Evolutionary conservation across 2,113 vertebrate species (phyloP), one percentile per base, ranked within the genome.

Genomic region (Corynorhinus townsendii): DNA sequence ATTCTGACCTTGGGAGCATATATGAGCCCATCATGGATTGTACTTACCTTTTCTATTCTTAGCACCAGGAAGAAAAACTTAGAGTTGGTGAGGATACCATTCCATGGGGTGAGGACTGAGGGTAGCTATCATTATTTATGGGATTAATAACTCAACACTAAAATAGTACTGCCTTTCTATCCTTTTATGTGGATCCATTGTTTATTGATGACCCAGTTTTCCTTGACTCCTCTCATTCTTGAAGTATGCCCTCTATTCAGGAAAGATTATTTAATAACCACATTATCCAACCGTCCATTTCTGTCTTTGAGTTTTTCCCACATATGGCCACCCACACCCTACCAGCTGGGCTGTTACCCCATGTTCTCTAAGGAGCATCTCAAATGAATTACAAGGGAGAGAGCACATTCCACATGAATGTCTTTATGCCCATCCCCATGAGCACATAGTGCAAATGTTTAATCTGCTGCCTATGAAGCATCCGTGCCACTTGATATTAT

Each of bases 11-110:
- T 43, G 45, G n/a, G 35, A 24, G 22, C 17, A 26, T 22, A 80
- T 22, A 64, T 4, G 81, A 40, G 28, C 33, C 43, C 64, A n/a
- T 47, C 52, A 52, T 14, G n/a, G 89, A 76, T 40, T 35, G 1
- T 90, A 97, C 96, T 93, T 77, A 93, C 95, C 88, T 77, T 69
- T 89, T 92, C 79, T 96, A 96, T 15, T 79, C 56, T 96, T 56
- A 71, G 81, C 71, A 92, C 56, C 93, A 68, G 56, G 68, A 80
- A 64, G 72, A 89, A 89, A 64, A 73, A 81, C 12, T 80, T 82
- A 72, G 38, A 88, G 68, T 24, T 40, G 66, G 64, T 76, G 49
- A 89, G 17, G 45, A 64, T 33, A 92, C 38, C 86, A 43, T 54
- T 96, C 69, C 69, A 69, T 59, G 71, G 92, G 45, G 30, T 22